Percentiles rank a stretch among this genome's conserved stretches.
Evolutionary conservation across 2,888 invertebrate species (phyloP).

Genomic region (Cheilosia scutellata): DNA sequence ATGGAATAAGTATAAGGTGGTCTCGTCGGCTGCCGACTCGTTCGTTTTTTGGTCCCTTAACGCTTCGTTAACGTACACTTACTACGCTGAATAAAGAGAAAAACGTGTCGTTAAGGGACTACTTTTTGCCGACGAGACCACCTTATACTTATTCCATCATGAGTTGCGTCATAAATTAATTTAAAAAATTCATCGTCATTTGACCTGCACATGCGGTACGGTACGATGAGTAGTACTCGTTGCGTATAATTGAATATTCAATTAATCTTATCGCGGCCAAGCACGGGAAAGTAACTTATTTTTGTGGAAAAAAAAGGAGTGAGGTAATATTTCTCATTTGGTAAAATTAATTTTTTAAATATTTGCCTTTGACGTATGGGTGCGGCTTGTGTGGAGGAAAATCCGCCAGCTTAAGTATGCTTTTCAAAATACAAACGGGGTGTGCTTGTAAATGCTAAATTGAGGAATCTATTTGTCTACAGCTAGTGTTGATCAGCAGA

Average conservation of each 20-base stretch:
- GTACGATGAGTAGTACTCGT: not conserved
- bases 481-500: not conserved
- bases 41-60: too few relatives aligned
- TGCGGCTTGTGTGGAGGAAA: not conserved
- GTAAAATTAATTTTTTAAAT: not conserved
- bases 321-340: constrained; percentile 4
- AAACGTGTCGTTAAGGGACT: too few relatives aligned
- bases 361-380: constrained; percentile 3
- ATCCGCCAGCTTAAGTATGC: not conserved
- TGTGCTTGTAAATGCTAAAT: not conserved
- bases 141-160: too few relatives aligned
- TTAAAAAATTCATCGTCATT: constrained; percentile 8
- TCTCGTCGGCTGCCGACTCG: too few relatives aligned
- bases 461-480: constrained; percentile 6
- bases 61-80: too few relatives aligned
- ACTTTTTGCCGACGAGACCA: too few relatives aligned
- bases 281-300: not conserved
- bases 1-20: too few relatives aligned
- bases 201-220: constrained; percentile 5
- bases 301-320: not conserved
- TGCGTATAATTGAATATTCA: constrained; percentile 21
- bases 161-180: constrained; percentile 25
- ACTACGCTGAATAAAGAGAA: too few relatives aligned
- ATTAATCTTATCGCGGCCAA: constrained; percentile 20
- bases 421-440: not conserved